Evolutionary conservation across 2,888 invertebrate genomes (phyloP), one percentile per base, ranked within the genome.

Genomic region (Orthonevra nobilis): DNA sequence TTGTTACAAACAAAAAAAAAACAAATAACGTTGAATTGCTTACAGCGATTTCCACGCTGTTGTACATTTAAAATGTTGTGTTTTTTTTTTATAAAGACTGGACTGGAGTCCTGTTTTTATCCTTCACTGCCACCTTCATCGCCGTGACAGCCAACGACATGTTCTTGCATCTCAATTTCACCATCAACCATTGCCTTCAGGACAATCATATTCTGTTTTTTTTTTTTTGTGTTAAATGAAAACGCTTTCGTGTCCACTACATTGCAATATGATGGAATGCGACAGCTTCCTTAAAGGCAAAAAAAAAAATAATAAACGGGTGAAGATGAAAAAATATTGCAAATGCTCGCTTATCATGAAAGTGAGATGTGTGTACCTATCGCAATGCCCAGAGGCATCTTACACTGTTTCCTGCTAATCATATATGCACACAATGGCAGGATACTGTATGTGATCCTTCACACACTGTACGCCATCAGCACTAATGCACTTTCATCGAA

Each of bases 361-460:
- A 61, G 44, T 36, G 26, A 38, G 6, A 54, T 15, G 26, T 36
- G 32, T 17, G 20, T 60, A 63, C 61, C 48, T 38, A 38, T 36
- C 61, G 38, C 61, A 63, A 36, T 48, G 61, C 38, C 48, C 28
- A 38, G 6, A 50, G 46, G 48, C 28, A 63, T 63, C 61, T 50
- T 60, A 23, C 15, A 44, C 42, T 15, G 20, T 20, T 44, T 48
- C 61, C 61, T 48, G 61, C 48, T 63, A 63, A 63, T 63, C 61
- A 48, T 28, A 63, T 63, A 63, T 63, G 61, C 61, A 48, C 61
- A 48, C 61, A 48, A 63, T 63, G 19, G 15, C 2, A 9, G 19
- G 15, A 15, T 28, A n/a, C n/a, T 20, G 0, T 15, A 1, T 7
- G 30, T 30, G 30, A 2, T n/a, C 36, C 6, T 1, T 15, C 36